Percentiles rank a stretch among this genome's conserved stretches.
These are phyloP conservation scores for Frieseomelitta varia DNA, from an alignment of 1,140 invertebrate species.

Conservation along the genomic window DNA sequence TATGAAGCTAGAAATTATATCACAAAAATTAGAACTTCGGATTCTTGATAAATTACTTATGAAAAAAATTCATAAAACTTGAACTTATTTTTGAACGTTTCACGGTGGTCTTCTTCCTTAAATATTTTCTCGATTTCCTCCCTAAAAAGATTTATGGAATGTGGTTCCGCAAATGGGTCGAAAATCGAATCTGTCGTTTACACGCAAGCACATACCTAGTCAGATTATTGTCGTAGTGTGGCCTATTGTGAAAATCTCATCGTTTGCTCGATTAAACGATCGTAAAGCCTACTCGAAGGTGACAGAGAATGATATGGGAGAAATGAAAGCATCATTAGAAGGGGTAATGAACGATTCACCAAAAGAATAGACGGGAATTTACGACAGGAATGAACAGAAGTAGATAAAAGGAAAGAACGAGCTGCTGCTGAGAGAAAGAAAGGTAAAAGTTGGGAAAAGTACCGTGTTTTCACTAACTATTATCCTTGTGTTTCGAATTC, in stretches of 20 bases:
- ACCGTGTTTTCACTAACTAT: not conserved
- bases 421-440: not conserved
- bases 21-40: too few relatives aligned
- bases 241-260: conserved; percentile 51
- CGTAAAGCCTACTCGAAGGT: conserved; percentile 6
- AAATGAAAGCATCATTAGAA: conserved; percentile 45
- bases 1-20: too few relatives aligned
- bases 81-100: not conserved
- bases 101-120: too few relatives aligned
- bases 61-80: too few relatives aligned
- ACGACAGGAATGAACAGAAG: not conserved
- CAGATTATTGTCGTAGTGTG: conserved; percentile 31
- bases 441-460: not conserved
- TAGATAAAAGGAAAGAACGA: not conserved
- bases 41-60: too few relatives aligned
- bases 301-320: not conserved
- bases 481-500: not conserved
- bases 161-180: conserved; percentile 31
- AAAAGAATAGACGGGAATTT: conserved; percentile 26
- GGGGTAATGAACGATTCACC: conserved; percentile 52
- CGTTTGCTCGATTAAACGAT: conserved; percentile 52
- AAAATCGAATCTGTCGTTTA: conserved; percentile 59
- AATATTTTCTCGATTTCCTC: not conserved
- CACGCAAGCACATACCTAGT: conserved; percentile 34
- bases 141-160: not conserved